Evolutionary conservation across 2,113 vertebrate genomes (phyloP).

Genomic region (Chroicocephalus ridibundus): DNA sequence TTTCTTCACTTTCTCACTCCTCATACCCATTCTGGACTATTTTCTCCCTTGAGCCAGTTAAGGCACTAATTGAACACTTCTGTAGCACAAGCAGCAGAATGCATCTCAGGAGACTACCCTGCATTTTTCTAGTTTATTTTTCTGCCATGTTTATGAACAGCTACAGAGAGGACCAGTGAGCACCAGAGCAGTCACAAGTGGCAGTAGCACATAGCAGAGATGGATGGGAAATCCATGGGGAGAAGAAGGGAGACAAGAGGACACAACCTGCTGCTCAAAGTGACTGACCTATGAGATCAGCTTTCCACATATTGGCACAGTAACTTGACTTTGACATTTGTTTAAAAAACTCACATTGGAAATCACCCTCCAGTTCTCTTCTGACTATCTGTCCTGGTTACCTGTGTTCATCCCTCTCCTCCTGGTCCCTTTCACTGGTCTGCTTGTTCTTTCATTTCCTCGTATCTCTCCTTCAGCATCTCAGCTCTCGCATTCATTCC

Average conservation of each 20-base stretch:
- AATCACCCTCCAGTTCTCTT: neutral
- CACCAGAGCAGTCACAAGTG: accelerated
- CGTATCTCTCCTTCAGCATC: accelerated
- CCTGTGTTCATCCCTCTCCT: neutral
- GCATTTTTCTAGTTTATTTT: neutral
- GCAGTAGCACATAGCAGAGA: neutral
- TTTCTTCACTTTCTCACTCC: neutral
- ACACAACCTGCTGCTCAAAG: neutral
- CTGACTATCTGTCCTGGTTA: neutral
- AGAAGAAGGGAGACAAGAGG: neutral
- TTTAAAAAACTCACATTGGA: neutral
- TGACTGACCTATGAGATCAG: neutral
- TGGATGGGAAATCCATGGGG: neutral
- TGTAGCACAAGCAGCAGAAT: neutral
- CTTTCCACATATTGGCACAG: neutral
- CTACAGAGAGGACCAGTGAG: neutral
- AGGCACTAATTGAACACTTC: neutral
- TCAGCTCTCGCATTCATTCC: neutral
- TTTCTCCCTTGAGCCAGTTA: neutral
- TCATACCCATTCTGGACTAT: neutral
- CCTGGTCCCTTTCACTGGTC: neutral
- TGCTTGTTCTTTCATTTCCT: neutral
- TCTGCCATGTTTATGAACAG: neutral
- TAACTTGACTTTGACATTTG: neutral
- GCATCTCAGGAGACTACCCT: neutral